These are phyloP conservation scores for Canis aureus DNA, from an alignment of 2,113 vertebrate species.

Conservation along the genomic window DNA sequence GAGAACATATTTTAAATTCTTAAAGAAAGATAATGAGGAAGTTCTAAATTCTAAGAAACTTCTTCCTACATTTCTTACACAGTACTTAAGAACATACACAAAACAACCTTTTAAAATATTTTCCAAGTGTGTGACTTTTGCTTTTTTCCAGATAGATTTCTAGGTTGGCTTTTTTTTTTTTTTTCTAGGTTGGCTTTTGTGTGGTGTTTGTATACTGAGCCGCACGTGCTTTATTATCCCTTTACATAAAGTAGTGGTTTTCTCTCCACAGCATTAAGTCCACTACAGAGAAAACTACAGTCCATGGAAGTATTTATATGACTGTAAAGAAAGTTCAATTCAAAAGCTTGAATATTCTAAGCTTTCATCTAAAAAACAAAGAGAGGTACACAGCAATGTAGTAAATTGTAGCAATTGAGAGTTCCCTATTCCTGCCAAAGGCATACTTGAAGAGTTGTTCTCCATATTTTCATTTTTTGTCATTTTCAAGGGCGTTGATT, in stretches of 20 bases:
- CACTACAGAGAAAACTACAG: not conserved
- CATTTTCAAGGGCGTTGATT: not conserved
- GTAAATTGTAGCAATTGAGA: not conserved
- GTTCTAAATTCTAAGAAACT: not conserved
- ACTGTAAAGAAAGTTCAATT: not conserved
- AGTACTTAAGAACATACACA: not conserved
- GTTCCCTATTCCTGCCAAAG: not conserved
- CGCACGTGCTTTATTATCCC: not conserved
- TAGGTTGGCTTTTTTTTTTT: not conserved
- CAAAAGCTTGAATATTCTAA: not conserved
- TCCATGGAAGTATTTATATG: not conserved
- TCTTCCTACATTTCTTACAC: not conserved
- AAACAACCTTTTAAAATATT: not conserved
- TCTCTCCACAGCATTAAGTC: not conserved
- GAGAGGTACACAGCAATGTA: not conserved
- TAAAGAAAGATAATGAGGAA: slow-evolving; percentile 31
- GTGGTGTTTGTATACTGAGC: not conserved
- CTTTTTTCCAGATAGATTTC: not conserved
- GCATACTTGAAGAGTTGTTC: not conserved
- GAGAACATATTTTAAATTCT: not conserved
- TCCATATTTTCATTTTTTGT: slow-evolving; percentile 8
- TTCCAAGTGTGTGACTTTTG: not conserved
- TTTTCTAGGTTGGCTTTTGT: not conserved
- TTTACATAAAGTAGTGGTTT: not conserved
- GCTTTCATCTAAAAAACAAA: not conserved